A percentile compares a stretch with the other conserved stretches of the same genome.
Evolutionary conservation across 1,140 invertebrate genomes (phyloP).

Genomic region (Papilio polytes): DNA sequence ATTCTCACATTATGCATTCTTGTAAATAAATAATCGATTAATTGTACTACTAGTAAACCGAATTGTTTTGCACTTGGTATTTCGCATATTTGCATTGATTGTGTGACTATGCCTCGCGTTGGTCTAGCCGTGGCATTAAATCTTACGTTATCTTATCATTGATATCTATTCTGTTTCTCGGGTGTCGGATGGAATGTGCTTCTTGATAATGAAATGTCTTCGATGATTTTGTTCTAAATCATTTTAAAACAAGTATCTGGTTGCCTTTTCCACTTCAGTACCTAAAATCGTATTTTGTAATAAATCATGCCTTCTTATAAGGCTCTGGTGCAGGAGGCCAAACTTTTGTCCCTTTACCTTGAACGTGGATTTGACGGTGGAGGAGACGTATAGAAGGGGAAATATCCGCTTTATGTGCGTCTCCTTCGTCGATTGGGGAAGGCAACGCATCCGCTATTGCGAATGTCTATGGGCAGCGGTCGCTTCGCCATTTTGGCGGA

Average conservation of each 20-base stretch:
- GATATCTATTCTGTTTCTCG: conserved; percentile 28
- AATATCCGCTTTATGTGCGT: too few relatives aligned
- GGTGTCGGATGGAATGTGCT: not conserved
- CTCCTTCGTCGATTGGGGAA: too few relatives aligned
- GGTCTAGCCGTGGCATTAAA: conserved; percentile 26
- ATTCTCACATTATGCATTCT: not conserved
- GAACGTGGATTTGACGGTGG: too few relatives aligned
- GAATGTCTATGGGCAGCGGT: too few relatives aligned
- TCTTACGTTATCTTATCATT: conserved; percentile 29
- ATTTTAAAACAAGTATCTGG: not conserved
- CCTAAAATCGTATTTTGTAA: too few relatives aligned
- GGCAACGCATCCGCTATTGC: too few relatives aligned
- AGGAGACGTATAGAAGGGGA: too few relatives aligned
- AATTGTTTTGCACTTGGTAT: not conserved
- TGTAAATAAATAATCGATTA: conserved; percentile 1
- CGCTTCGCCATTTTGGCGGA: too few relatives aligned
- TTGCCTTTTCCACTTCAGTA: not conserved
- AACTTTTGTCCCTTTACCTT: too few relatives aligned
- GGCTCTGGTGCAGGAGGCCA: not conserved
- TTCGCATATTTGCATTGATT: not conserved
- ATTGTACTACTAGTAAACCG: not conserved
- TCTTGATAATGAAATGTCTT: not conserved
- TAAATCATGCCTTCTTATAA: not conserved
- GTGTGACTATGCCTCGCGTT: conserved; percentile 6
- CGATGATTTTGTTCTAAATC: not conserved